phyloP scores from a whole-genome alignment of 2,888 invertebrate genomes.

The Macrosoma leucophasiata region DNA sequence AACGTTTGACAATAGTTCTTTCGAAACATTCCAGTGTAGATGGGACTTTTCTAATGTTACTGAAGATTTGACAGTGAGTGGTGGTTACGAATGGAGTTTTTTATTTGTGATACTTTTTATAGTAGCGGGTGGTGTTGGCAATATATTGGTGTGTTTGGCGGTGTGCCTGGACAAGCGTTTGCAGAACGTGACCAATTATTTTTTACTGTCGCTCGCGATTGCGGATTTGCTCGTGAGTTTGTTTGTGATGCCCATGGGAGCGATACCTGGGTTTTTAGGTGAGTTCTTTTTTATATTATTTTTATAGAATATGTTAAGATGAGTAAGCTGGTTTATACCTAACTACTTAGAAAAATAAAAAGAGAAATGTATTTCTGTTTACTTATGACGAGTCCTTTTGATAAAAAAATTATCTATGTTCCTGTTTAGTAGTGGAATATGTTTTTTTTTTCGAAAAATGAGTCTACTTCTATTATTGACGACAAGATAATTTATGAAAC shows the following conservation, averaged over 20 bases:
- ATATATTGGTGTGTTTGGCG: conserved; percentile 94
- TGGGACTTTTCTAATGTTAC: conserved; percentile 49
- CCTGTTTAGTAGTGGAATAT: no score
- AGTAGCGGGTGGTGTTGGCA: conserved; percentile 91
- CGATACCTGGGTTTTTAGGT: conserved; percentile 95
- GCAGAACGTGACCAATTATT: conserved; percentile 97
- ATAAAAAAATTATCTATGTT: no score
- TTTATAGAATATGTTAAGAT: background rate
- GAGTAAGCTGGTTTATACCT: no score
- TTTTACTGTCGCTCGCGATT: conserved; percentile 92
- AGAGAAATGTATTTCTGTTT: no score
- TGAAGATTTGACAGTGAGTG: conserved; percentile 32
- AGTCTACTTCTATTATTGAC: no score
- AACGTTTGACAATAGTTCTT: conserved; percentile 47
- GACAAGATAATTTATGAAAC: no score
- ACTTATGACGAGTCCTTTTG: no score
- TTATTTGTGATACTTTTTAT: conserved; percentile 90
- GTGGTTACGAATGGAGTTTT: conserved; percentile 86
- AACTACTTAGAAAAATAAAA: no score
- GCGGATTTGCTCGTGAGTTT: conserved; percentile 95
- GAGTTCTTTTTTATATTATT: conserved; percentile 49
- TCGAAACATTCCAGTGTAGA: conserved; percentile 55
- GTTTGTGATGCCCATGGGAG: conserved; percentile 97
- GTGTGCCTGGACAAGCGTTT: conserved; percentile 91
- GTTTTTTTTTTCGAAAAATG: no score